phyloP scores from a whole-genome alignment of 2,888 invertebrate species.

The Panzeria rudis region DNA sequence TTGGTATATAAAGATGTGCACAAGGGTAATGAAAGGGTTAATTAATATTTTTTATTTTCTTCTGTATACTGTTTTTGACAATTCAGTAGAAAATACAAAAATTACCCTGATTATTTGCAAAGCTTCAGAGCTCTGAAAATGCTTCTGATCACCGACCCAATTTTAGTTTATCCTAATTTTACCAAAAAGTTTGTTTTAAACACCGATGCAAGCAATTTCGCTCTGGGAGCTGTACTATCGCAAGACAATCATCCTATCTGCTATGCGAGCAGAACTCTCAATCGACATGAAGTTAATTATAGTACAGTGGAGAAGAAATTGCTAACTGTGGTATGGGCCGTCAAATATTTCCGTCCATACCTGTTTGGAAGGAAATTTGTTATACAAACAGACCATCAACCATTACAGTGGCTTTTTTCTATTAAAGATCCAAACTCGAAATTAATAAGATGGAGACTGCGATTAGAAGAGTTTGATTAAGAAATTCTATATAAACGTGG shows the following conservation, averaged over 20 bases:
- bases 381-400: background rate
- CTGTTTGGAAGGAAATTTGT: conserved; percentile 46
- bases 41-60: too few species aligned
- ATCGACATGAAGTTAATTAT: conserved; percentile 24
- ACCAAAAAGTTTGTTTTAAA: conserved; percentile 32
- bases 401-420: background rate
- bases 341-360: conserved; percentile 61
- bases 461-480: background rate
- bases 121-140: conserved; percentile 48
- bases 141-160: conserved; percentile 11
- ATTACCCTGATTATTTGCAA: conserved; percentile 61
- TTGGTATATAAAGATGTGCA: too few species aligned
- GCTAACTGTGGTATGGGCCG: conserved; percentile 57
- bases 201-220: conserved; percentile 32
- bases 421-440: background rate
- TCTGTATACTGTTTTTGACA: too few species aligned
- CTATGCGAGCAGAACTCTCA: conserved; percentile 21
- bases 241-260: conserved; percentile 43
- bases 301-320: conserved; percentile 23
- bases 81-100: conserved; percentile 53
- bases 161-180: conserved; percentile 61
- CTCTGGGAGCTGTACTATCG: conserved; percentile 50
- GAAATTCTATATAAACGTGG: conserved; percentile 23
- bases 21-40: conserved; percentile 69
- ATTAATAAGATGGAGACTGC: background rate